Base-by-base conservation (phyloP, 2,113 vertebrate genomes). In the Onychostoma macrolepis region DNA sequence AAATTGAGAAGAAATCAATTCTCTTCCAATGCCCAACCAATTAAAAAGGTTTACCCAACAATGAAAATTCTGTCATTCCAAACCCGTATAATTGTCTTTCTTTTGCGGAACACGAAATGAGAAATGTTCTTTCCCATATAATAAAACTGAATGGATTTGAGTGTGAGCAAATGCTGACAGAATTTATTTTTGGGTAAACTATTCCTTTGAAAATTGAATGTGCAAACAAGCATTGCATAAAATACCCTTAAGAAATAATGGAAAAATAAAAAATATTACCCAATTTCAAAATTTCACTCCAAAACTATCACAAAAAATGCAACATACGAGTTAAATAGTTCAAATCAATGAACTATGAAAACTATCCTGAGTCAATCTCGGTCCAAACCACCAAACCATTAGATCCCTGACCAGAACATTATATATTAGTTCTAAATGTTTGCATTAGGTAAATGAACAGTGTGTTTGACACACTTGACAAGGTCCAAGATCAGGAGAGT, bases 181-280 rank as follows among this genome's bases (percentile, higher is more conserved):
- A 72, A 71, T 71, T 45, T 24, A 38, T 10, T 15, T 43, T 3
- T 26, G 21, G 24, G 11, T 43, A 24, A 77, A 30, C 45, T 30
- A 77, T 77, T 28, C 75, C 72, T 75, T n/a, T 28, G 43, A 53
- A 67, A 21, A 50, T 38, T 0, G 0, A 48, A 74, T 67, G 86
- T 90, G 87, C 86, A 91, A 90, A 90, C 9, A 28, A 67, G 80
- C 84, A 86, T 80, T 58, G 58, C 26, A 50, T 85, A 43, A 81
- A 83, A 33, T 45, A 63, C 24, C 71, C 71, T 41, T 41, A n/a
- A 21, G 36, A 48, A 9, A 43, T 53, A 6, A 30, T 17, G 26
- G 0, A 19, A 33, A 81, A 71, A 38, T 80, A 0, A 10, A 41
- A 86, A 65, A 43, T 74, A 3, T 50, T 28, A 63, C 45, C 72